A percentile compares a stretch with the other conserved stretches of the same genome.
These are phyloP conservation scores for Drosophila robusta DNA, from an alignment of 2,888 invertebrate genomes.

Conservation along the genomic window DNA sequence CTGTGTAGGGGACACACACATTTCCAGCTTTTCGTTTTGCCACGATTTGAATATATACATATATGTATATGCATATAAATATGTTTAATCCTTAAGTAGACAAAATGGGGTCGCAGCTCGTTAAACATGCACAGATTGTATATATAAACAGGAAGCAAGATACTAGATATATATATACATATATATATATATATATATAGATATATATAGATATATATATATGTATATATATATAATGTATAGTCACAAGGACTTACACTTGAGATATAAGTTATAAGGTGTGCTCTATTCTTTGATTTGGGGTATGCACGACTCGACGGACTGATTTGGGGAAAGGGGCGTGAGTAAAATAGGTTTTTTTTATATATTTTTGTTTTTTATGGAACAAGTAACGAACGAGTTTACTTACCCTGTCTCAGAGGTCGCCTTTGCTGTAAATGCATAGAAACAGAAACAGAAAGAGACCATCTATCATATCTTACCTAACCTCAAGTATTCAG, in stretches of 20 bases:
- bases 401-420: conserved; percentile 60
- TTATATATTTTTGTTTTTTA: background rate
- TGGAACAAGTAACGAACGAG: conserved; percentile 50
- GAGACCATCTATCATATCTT: conserved; percentile 67
- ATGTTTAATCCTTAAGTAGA: conserved; percentile 11
- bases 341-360: background rate
- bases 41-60: conserved; percentile 4
- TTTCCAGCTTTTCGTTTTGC: conserved; percentile 52
- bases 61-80: background rate
- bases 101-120: conserved; percentile 1
- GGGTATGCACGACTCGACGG: too few species aligned
- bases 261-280: conserved; percentile 1
- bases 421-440: conserved; percentile 63
- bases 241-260: conserved; percentile 8
- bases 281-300: conserved; percentile 10
- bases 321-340: too few species aligned
- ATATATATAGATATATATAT: background rate
- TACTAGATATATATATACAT: background rate
- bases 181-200: background rate
- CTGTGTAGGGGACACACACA: conserved; percentile 68
- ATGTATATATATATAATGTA: background rate
- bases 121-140: conserved; percentile 38
- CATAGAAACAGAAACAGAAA: conserved; percentile 53
- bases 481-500: conserved; percentile 63
- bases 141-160: conserved; percentile 4